Evolutionary conservation across 1,140 invertebrate genomes (phyloP).

Genomic region (Drosophila orosa): DNA sequence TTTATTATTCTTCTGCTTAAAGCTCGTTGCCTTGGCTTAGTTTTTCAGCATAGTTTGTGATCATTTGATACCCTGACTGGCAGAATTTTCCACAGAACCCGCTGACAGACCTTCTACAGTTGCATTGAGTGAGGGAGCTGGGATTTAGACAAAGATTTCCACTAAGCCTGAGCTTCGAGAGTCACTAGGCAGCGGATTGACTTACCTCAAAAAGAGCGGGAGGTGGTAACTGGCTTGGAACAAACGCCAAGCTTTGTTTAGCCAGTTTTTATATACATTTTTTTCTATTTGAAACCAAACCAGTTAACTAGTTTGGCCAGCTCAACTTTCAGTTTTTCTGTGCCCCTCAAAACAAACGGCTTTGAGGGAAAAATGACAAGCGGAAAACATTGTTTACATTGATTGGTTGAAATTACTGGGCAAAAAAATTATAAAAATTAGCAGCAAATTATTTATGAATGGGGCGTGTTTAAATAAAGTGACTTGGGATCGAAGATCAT

Average conservation of each 20-base stretch:
- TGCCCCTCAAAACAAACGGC: conserved; percentile 2
- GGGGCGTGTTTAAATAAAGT: conserved; percentile 34
- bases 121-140: conserved; percentile 24
- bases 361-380: conserved; percentile 48
- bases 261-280: conserved; percentile 19
- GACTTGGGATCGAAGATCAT: conserved; percentile 45
- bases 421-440: conserved; percentile 53
- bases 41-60: conserved; percentile 28
- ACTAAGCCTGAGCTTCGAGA: conserved; percentile 42
- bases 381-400: conserved; percentile 62
- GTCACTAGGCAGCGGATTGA: conserved; percentile 27
- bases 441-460: conserved; percentile 63
- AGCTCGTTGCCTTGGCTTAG: conserved; percentile 43
- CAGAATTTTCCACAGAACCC: conserved; percentile 32
- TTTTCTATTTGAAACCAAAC: conserved; percentile 29
- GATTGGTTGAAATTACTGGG: conserved; percentile 38
- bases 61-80: conserved; percentile 37
- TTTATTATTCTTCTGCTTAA: conserved; percentile 24
- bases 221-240: conserved; percentile 37
- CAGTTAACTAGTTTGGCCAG: conserved; percentile 51
- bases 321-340: conserved; percentile 59
- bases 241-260: conserved; percentile 46
- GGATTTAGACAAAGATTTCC: conserved; percentile 51
- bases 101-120: conserved; percentile 39
- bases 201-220: conserved; percentile 24